phyloP scores from a whole-genome alignment of 2,888 invertebrate genomes.

The Pelosia muscerda region DNA sequence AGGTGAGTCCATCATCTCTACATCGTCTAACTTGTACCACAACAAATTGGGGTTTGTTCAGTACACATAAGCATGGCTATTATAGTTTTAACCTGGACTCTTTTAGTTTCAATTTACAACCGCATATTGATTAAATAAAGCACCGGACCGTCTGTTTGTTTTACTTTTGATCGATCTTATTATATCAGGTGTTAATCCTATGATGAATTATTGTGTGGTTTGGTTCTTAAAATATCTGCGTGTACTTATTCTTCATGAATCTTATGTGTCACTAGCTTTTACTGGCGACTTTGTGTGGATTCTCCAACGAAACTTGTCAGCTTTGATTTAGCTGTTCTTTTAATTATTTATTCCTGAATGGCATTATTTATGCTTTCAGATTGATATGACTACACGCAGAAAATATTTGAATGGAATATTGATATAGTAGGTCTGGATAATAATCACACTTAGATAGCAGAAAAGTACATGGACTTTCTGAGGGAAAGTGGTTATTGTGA shows the following conservation, averaged over 20 bases:
- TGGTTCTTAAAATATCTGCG: slow-evolving; percentile 4
- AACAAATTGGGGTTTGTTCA: slow-evolving; percentile 51
- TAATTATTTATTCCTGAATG: no score
- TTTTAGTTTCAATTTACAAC: slow-evolving; percentile 64
- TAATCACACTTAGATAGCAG: no score
- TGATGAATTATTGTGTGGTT: slow-evolving; percentile 20
- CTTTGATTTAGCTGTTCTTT: no score
- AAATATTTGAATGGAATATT: no score
- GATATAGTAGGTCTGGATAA: no score
- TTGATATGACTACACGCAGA: no score
- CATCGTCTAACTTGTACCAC: slow-evolving; percentile 31
- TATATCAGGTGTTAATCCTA: slow-evolving; percentile 26
- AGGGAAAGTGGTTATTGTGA: no score
- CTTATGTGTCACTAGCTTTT: background rate
- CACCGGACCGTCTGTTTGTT: slow-evolving; percentile 23
- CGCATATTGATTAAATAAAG: slow-evolving; percentile 55
- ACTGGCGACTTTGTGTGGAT: background rate
- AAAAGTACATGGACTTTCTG: no score
- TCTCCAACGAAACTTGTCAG: no score
- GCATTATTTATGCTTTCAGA: no score
- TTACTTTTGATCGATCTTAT: slow-evolving; percentile 23
- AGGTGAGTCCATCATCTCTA: background rate
- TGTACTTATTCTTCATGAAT: background rate
- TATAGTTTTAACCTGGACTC: slow-evolving; percentile 59
- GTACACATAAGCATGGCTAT: slow-evolving; percentile 65